Evolutionary conservation across 2,113 vertebrate species (phyloP).

Genomic region (Chloroceryle aenea): DNA sequence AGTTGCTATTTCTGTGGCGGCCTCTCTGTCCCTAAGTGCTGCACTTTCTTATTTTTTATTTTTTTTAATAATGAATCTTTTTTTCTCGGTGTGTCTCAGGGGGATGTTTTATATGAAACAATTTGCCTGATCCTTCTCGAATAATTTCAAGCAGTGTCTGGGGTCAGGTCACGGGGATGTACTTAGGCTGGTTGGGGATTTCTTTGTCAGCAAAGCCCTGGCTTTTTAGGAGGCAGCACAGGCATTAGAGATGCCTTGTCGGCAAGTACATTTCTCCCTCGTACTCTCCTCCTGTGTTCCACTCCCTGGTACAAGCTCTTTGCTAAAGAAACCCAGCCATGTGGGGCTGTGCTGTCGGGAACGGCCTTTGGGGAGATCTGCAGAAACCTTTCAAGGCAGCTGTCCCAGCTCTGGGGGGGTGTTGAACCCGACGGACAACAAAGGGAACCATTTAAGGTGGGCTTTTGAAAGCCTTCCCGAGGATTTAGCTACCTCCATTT

Average conservation of each 20-base stretch:
- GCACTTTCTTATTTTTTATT: background rate
- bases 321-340: background rate
- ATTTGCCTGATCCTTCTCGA: background rate
- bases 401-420: background rate
- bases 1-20: background rate
- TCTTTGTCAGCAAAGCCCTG: background rate
- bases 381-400: slow-evolving; percentile 4
- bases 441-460: slow-evolving; percentile 4
- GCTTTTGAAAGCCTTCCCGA: slow-evolving; percentile 31
- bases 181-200: background rate
- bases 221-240: background rate
- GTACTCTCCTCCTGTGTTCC: background rate
- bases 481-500: slow-evolving; percentile 55
- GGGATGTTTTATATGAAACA: background rate
- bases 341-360: background rate
- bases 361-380: background rate
- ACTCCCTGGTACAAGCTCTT: background rate
- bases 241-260: background rate
- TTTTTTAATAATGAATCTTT: background rate
- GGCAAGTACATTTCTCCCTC: background rate
- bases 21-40: background rate
- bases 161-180: background rate
- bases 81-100: background rate
- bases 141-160: background rate
- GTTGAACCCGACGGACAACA: slow-evolving; percentile 22